Conservation (phyloP, 2,888 invertebrate species). For the Epiblema foenella region DNA sequence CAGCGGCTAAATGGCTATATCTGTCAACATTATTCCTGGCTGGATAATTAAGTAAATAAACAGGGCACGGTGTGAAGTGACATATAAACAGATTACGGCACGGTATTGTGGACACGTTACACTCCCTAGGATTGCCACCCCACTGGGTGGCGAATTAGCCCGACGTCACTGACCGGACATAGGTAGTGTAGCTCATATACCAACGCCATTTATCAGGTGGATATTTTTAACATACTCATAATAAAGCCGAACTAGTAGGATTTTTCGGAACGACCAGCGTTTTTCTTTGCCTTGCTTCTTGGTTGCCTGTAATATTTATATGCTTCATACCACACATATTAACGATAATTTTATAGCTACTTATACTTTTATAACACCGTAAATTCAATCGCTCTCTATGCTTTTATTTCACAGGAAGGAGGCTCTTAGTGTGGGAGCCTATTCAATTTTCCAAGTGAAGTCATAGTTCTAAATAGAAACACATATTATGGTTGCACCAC, state of each 20-base stretch:
- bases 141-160: constrained; percentile 53
- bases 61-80: constrained; percentile 44
- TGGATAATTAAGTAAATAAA: constrained; percentile 29
- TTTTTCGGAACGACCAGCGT: constrained; percentile 48
- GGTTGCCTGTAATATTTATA: constrained; percentile 28
- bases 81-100: constrained; percentile 47
- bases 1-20: constrained; percentile 32
- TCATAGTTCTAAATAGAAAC: constrained; percentile 68
- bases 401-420: constrained; percentile 13
- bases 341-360: constrained; percentile 34
- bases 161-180: constrained; percentile 67
- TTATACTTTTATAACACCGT: constrained; percentile 7
- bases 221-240: constrained; percentile 37
- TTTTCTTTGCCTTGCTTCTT: not conserved
- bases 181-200: constrained; percentile 46
- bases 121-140: constrained; percentile 49
- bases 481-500: constrained; percentile 66
- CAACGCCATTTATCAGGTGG: constrained; percentile 57
- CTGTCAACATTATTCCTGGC: constrained; percentile 33
- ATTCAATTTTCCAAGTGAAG: constrained; percentile 53
- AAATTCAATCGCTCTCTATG: constrained; percentile 26
- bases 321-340: constrained; percentile 31
- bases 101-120: constrained; percentile 45
- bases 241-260: constrained; percentile 43
- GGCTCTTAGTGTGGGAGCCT: constrained; percentile 42